phyloP scores from a whole-genome alignment of 2,888 invertebrate genomes.

The Atethmia centrago region DNA sequence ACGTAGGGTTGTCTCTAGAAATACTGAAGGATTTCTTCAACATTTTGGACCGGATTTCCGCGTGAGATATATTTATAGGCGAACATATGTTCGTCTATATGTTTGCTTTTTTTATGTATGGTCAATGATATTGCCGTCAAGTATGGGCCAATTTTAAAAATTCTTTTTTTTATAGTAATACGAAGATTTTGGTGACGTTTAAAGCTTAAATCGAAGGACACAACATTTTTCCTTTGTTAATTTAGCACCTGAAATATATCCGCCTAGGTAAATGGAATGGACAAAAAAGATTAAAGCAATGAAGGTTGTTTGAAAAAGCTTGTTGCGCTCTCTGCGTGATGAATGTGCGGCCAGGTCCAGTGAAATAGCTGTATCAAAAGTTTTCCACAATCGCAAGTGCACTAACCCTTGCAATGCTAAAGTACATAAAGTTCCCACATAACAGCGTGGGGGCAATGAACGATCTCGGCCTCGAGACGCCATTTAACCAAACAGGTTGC shows the following conservation, averaged over 20 bases:
- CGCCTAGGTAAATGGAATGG: too few species aligned
- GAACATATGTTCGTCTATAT: too few species aligned
- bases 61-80: neutral
- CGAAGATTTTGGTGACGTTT: neutral
- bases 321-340: slow-evolving; percentile 10
- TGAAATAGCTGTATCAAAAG: slow-evolving; percentile 71
- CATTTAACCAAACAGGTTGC: slow-evolving; percentile 73
- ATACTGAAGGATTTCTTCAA: slow-evolving; percentile 19
- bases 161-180: neutral
- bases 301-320: slow-evolving; percentile 5
- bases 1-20: slow-evolving; percentile 56
- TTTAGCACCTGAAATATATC: neutral
- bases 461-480: slow-evolving; percentile 80
- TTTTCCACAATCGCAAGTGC: slow-evolving; percentile 76
- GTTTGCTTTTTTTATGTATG: too few species aligned
- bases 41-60: slow-evolving; percentile 33
- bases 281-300: neutral
- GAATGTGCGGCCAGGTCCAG: slow-evolving; percentile 54
- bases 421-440: slow-evolving; percentile 73
- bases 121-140: too few species aligned
- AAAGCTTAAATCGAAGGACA: neutral
- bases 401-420: slow-evolving; percentile 71
- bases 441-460: slow-evolving; percentile 79
- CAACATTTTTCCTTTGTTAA: neutral
- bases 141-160: too few species aligned